phyloP scores from a whole-genome alignment of 1,140 invertebrate genomes.

The Episyrphus balteatus region DNA sequence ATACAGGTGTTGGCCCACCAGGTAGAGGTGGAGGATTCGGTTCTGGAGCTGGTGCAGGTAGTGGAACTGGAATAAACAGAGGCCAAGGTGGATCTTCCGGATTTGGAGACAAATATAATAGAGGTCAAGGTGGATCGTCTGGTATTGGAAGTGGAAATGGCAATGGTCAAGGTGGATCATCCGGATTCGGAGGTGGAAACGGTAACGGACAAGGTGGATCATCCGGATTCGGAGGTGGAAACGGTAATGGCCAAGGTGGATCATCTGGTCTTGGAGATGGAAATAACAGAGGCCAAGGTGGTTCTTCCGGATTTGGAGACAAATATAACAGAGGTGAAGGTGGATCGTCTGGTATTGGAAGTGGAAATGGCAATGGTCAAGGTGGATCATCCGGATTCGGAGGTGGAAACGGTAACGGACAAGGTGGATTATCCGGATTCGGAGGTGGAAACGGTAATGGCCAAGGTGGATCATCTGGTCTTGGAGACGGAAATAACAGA shows the following conservation, averaged over 20 bases:
- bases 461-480: neutral
- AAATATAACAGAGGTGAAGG: neutral
- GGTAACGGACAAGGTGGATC: conserved; percentile 11
- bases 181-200: neutral
- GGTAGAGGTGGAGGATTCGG: conserved; percentile 10
- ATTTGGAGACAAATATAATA: neutral
- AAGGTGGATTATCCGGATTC: conserved; percentile 6
- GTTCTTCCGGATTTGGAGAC: neutral
- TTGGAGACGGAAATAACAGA: neutral
- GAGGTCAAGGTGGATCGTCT: conserved; percentile 11
- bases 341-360: neutral
- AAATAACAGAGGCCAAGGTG: conserved; percentile 1
- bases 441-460: conserved; percentile 3
- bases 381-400: conserved; percentile 2
- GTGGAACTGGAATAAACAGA: neutral
- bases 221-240: conserved; percentile 7
- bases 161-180: conserved; percentile 1
- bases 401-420: conserved; percentile 8
- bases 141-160: neutral
- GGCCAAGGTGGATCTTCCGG: conserved; percentile 2
- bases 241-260: neutral
- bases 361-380: neutral
- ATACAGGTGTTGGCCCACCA: conserved; percentile 32
- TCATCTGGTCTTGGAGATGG: neutral
- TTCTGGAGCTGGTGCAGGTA: neutral